phyloP scores from a whole-genome alignment of 2,113 vertebrate species.

The Sander vitreus region DNA sequence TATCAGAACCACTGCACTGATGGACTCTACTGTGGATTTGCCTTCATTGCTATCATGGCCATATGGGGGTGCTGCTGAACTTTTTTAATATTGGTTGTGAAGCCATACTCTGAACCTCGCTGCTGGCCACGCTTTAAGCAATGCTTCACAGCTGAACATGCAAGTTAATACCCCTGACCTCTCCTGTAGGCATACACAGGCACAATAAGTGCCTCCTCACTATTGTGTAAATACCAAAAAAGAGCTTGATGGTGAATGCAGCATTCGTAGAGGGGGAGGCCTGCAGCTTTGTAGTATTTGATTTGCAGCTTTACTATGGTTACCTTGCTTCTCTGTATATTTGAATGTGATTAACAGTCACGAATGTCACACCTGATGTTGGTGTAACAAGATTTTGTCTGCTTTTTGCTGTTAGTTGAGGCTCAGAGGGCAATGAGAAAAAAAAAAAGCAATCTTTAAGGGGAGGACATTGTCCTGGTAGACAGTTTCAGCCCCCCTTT shows the following conservation, averaged over 20 bases:
- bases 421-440: slow-evolving; percentile 61
- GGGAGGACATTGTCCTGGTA: slow-evolving; percentile 61
- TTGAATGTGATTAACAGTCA: slow-evolving; percentile 83
- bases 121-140: slow-evolving; percentile 77
- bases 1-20: slow-evolving; percentile 72
- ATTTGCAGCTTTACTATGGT: slow-evolving; percentile 78
- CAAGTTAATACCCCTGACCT: slow-evolving; percentile 76
- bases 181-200: slow-evolving; percentile 75
- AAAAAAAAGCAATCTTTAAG: slow-evolving; percentile 67
- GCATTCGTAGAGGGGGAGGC: slow-evolving; percentile 62
- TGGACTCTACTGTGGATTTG: slow-evolving; percentile 76
- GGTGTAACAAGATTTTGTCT: slow-evolving; percentile 60
- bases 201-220: slow-evolving; percentile 77
- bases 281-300: slow-evolving; percentile 75
- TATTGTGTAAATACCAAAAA: slow-evolving; percentile 79
- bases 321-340: slow-evolving; percentile 77
- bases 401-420: slow-evolving; percentile 66
- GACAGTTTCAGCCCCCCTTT: slow-evolving; percentile 58
- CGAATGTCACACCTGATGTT: slow-evolving; percentile 79
- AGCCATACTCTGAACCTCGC: slow-evolving; percentile 77
- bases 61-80: slow-evolving; percentile 75
- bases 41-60: slow-evolving; percentile 77
- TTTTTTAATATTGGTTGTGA: slow-evolving; percentile 74
- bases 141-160: slow-evolving; percentile 75
- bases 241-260: slow-evolving; percentile 70